Percentiles rank a stretch among this genome's conserved stretches.
Evolutionary conservation across 2,888 invertebrate species (phyloP).

Genomic region (Rhogogaster chlorosoma): DNA sequence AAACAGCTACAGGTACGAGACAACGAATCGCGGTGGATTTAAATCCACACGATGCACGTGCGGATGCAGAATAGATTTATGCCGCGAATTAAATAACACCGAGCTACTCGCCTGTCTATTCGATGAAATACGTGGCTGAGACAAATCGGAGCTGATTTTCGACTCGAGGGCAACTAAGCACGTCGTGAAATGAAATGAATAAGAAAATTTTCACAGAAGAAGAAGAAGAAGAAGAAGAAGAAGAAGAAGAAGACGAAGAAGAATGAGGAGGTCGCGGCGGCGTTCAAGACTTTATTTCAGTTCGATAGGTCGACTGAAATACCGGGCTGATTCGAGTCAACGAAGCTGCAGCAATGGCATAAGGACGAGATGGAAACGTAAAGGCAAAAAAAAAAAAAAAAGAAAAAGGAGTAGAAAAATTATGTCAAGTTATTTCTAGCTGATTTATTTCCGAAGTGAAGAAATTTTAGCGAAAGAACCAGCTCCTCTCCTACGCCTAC

Average conservation of each 20-base stretch:
- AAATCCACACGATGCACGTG: not conserved
- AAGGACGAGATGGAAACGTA: not conserved
- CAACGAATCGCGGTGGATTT: not conserved
- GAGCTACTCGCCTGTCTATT: not conserved
- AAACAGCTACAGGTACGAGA: not conserved
- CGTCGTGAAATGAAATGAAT: not conserved
- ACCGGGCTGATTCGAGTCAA: constrained; percentile 30
- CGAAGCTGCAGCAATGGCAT: constrained; percentile 29
- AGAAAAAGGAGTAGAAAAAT: not conserved
- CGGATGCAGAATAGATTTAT: not conserved
- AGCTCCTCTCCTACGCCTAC: not conserved
- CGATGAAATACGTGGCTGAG: not conserved
- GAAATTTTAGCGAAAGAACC: not conserved
- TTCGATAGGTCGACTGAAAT: constrained; percentile 42
- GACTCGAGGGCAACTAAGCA: not conserved
- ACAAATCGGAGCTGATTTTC: not conserved
- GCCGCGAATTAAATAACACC: not conserved
- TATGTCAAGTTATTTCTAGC: constrained; percentile 1
- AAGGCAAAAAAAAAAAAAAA: not conserved
- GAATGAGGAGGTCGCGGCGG: not conserved
- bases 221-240: not conserved
- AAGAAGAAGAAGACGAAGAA: not conserved
- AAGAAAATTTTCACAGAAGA: not conserved
- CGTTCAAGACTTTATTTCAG: constrained; percentile 25
- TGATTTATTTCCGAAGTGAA: not conserved